Percentiles rank a stretch among this genome's conserved stretches.
These are phyloP conservation scores for Araneus ventricosus DNA, from an alignment of 1,140 invertebrate species.

Conservation along the genomic window DNA sequence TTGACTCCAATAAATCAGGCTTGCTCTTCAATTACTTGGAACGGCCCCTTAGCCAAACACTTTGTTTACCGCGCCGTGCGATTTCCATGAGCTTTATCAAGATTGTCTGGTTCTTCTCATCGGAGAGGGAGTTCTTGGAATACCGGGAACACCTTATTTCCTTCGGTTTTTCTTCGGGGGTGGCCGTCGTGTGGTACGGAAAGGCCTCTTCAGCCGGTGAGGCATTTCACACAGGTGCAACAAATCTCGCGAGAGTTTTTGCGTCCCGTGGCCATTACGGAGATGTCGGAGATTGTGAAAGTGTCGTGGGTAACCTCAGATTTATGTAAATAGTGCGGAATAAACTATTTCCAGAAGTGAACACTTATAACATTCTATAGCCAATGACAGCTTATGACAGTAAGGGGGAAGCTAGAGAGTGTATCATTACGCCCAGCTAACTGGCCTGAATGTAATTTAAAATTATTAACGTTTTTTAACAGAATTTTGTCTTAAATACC, in stretches of 20 bases:
- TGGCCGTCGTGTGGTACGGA: not conserved
- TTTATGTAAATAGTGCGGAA: too few species aligned
- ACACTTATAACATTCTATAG: too few species aligned
- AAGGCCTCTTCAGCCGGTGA: not conserved
- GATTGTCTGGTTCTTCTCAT: constrained; percentile 63
- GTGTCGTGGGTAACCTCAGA: too few species aligned
- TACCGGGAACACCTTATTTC: not conserved
- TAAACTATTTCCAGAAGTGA: too few species aligned
- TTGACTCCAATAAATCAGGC: constrained; percentile 41
- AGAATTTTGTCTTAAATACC: too few species aligned
- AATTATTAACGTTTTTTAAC: too few species aligned
- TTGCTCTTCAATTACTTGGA: constrained; percentile 36
- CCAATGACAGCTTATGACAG: too few species aligned
- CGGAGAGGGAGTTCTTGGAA: not conserved
- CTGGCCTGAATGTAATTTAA: too few species aligned
- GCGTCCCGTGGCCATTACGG: too few species aligned
- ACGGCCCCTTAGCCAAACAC: not conserved
- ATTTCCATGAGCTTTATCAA: constrained; percentile 48
- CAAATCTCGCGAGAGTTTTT: not conserved
- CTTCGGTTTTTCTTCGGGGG: not conserved
- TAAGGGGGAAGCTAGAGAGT: too few species aligned
- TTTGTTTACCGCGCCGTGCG: constrained; percentile 36
- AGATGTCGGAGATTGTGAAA: too few species aligned
- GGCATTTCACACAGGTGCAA: not conserved
- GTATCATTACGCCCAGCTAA: too few species aligned